Base-by-base conservation (phyloP, 2,797 vertebrate species). In the Erpetoichthys calabaricus region DNA sequence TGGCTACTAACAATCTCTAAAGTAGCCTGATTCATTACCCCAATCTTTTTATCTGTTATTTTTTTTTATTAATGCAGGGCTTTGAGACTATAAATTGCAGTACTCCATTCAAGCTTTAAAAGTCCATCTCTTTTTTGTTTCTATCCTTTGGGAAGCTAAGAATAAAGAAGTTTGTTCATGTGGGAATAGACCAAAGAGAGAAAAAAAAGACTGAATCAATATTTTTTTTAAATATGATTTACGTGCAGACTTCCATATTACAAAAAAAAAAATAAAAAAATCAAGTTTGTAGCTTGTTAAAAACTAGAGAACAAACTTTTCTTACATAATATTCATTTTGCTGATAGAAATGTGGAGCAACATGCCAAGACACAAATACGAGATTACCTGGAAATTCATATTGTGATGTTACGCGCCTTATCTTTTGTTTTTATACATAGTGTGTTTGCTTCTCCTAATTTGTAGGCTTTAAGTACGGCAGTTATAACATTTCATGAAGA, bases 121-220 rank as follows among this genome's bases (percentile, higher is more conserved):
- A 79, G 73, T 66, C 78, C 73, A 75, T 77, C 75, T 75, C 78
- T 78, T 81, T 81, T 81, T 76, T 82, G 76, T 80, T 74, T 62
- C 72, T 66, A 73, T 79, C 77, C 77, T 62, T 68, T 56, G 80
- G 80, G 74, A 80, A 67, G 64, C 63, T 68, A 45, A 55, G 51
- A 57, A 50, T 7, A 72, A 73, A 78, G 74, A 76, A 63, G 61
- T 64, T 81, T 73, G 79, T 81, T 63, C 80, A 78, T 70, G 75
- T 70, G 75, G 78, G 73, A 79, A 72, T 71, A 66, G 71, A 70
- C 64, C 71, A 71, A 72, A 73, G 68, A 10, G 62, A 45, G 66
- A 68, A 71, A 68, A 70, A 75, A 65, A 25, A 25, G 25, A 60
- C 68, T 73, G 72, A 80, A 81, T 81, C 79, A 75, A 80, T 80